Conservation (phyloP, 2,113 vertebrate species). For the Parus major region DNA sequence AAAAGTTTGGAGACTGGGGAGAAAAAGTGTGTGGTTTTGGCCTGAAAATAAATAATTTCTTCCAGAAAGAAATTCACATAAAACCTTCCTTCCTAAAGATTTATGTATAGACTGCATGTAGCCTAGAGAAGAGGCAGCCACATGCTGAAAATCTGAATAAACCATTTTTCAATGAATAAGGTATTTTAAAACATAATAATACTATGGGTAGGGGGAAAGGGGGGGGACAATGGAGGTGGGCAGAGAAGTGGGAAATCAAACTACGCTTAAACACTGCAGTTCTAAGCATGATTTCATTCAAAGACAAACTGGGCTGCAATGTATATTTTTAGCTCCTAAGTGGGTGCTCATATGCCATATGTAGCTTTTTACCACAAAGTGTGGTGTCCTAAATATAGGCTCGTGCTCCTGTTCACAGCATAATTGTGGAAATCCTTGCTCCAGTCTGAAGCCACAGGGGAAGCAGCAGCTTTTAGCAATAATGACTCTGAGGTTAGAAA, state of each 20-base stretch:
- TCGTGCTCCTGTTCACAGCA: slow-evolving; percentile 11
- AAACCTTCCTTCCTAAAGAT: neutral
- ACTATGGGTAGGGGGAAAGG: neutral
- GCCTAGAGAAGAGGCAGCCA: neutral
- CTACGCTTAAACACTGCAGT: neutral
- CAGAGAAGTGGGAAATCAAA: neutral
- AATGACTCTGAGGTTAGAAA: slow-evolving; percentile 38
- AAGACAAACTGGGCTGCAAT: slow-evolving; percentile 41
- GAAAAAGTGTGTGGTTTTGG: neutral
- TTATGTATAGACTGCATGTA: neutral
- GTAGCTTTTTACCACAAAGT: slow-evolving; percentile 59
- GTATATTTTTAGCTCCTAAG: slow-evolving; percentile 69
- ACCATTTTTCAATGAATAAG: neutral
- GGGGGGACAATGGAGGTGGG: accelerated
- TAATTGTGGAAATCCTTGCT: slow-evolving; percentile 71
- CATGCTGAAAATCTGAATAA: neutral
- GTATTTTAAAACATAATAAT: neutral
- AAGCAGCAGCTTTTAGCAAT: slow-evolving; percentile 37
- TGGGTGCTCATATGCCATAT: slow-evolving; percentile 66
- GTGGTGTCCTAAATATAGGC: slow-evolving; percentile 67
- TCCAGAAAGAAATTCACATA: neutral
- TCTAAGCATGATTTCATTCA: slow-evolving; percentile 54
- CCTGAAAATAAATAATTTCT: neutral
- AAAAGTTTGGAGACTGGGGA: neutral
- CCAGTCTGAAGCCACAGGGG: slow-evolving; percentile 61